A percentile compares a stretch with the other conserved stretches of the same genome.
phyloP scores from a whole-genome alignment of 2,888 invertebrate genomes.

The Anthoptus insignis region DNA sequence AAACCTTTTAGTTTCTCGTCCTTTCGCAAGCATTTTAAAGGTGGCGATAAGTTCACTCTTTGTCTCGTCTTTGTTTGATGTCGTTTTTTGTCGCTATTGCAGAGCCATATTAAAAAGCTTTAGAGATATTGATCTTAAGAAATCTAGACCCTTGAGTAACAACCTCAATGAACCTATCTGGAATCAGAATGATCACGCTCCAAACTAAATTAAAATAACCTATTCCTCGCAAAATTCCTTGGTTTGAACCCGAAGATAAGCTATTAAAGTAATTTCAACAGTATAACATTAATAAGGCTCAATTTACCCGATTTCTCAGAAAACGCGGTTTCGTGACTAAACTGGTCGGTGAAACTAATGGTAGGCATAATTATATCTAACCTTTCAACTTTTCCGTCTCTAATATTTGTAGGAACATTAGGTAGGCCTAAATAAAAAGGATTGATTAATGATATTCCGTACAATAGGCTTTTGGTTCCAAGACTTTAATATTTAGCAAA shows the following conservation, averaged over 20 bases:
- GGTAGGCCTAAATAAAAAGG: slow-evolving; percentile 1
- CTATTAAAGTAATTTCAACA: not conserved
- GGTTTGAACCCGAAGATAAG: not conserved
- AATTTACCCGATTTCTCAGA: slow-evolving; percentile 3
- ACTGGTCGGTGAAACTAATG: slow-evolving; percentile 19
- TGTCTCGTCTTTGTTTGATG: too few relatives aligned
- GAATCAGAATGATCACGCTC: too few relatives aligned
- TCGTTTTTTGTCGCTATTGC: too few relatives aligned
- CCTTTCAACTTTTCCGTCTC: slow-evolving; percentile 18
- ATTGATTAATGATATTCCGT: slow-evolving; percentile 2
- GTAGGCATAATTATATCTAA: slow-evolving; percentile 20
- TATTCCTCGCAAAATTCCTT: too few relatives aligned
- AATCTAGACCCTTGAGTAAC: too few relatives aligned
- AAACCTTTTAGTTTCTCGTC: too few relatives aligned
- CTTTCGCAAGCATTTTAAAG: too few relatives aligned
- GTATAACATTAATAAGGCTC: slow-evolving; percentile 15
- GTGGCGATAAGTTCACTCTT: too few relatives aligned
- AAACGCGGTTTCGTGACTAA: slow-evolving; percentile 24
- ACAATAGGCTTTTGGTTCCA: not conserved
- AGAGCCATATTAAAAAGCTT: too few relatives aligned
- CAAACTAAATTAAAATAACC: too few relatives aligned
- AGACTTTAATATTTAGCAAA: not conserved
- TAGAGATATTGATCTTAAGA: too few relatives aligned
- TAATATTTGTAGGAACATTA: slow-evolving; percentile 13
- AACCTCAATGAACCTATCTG: too few relatives aligned